Conservation (phyloP, 2,888 invertebrate genomes). For the Andrena dorsata region DNA sequence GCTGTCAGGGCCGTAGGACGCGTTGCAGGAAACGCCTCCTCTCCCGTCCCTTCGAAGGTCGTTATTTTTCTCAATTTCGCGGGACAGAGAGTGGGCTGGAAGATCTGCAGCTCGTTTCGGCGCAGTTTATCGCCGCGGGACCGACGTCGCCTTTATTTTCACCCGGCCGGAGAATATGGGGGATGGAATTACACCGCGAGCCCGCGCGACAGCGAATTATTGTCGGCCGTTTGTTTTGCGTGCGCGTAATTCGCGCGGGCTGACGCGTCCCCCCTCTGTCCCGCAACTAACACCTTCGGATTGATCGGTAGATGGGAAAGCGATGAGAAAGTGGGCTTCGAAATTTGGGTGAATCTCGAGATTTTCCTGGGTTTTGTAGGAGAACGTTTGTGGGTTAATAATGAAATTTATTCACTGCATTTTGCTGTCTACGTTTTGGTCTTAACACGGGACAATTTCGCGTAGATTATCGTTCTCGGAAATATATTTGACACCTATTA, state of each 20-base stretch:
- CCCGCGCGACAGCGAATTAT: constrained; percentile 36
- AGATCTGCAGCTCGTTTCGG: constrained; percentile 28
- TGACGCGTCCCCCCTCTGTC: background rate
- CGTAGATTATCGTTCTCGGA: no score
- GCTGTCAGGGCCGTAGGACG: constrained; percentile 63
- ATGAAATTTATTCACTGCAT: no score
- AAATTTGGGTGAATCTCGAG: no score
- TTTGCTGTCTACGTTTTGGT: no score
- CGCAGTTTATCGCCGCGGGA: constrained; percentile 63
- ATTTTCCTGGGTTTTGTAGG: no score
- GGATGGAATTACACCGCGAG: constrained; percentile 34
- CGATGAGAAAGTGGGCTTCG: background rate
- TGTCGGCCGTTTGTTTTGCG: constrained; percentile 28
- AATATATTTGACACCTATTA: no score
- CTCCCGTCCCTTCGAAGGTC: constrained; percentile 40
- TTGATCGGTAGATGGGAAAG: background rate
- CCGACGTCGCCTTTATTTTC: constrained; percentile 23
- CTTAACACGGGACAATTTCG: no score
- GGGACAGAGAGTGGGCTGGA: background rate
- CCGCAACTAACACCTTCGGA: background rate
- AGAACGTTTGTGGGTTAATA: no score
- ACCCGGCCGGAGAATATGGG: constrained; percentile 14
- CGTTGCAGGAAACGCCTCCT: constrained; percentile 36
- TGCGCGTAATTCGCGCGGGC: constrained; percentile 9
- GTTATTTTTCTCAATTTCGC: constrained; percentile 70